Evolutionary conservation across 2,888 invertebrate species (phyloP), one percentile per base, ranked within the genome.

Genomic region (Drosophila austrosaltans): DNA sequence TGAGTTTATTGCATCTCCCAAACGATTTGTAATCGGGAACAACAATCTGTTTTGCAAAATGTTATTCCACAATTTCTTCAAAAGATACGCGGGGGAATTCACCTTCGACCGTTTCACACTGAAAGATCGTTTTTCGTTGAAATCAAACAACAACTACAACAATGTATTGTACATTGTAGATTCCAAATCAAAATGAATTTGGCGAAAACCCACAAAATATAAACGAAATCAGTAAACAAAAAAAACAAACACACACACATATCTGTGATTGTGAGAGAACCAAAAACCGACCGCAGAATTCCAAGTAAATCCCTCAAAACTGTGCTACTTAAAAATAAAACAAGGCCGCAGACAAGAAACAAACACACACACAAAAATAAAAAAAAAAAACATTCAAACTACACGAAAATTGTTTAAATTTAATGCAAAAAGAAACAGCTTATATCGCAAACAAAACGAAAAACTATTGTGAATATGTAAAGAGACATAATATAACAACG

Each of bases 301-400:
- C 79, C 70, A 67, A 70, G 77, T 61, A 80, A 81, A 71, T 88
- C 88, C 72, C 83, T 63, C 66, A 86, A 83, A 83, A 83, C 88
- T 83, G 81, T 83, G 83, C 88, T 86, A 83, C 73, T 78, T 72
- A 69, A 77, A 75, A 67, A 63, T 22, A 72, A 39, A 63, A 62
- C 69, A 63, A 80, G 78, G 69, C 56, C 70, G 44, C 39, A 44
- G 25, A 53, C 36, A 25, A 63, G 65, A 28, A 53, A 32, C 65
- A 39, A 65, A 61, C 20, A 12, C 70, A 59, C 68, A 39, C 53
- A 63, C 16, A 16, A 16, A 16, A 16, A 16, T 16, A 16, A 16
- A 16, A 16, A 0, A 16, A 16, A 16, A 16, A 16, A 16, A 16
- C 16, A 16, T 16, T 66, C 16, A 28, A 61, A 40, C 59, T 56